Percentiles rank a stretch among this genome's conserved stretches.
Evolutionary conservation across 2,888 invertebrate genomes (phyloP).

Genomic region (Nomada fabriciana): DNA sequence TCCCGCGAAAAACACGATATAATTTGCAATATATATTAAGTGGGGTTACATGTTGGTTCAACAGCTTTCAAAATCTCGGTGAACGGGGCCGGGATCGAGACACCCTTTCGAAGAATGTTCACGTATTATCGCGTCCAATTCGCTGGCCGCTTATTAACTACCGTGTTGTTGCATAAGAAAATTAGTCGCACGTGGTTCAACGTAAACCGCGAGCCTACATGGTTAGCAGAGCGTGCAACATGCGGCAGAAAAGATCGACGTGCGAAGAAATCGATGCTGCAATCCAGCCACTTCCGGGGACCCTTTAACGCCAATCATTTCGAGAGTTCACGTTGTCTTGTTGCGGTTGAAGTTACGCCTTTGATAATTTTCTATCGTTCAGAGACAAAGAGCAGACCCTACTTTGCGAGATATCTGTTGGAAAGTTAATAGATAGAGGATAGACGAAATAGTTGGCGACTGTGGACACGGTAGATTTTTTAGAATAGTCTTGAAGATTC

Average conservation of each 20-base stretch:
- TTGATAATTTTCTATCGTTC: too few relatives aligned
- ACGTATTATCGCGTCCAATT: constrained; percentile 10
- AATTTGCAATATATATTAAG: neutral
- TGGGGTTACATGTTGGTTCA: neutral
- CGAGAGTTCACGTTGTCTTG: neutral
- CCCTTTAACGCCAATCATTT: neutral
- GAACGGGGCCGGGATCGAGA: neutral
- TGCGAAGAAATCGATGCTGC: constrained; percentile 12
- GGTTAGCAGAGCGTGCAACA: constrained; percentile 63
- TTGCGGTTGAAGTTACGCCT: neutral
- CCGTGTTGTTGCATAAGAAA: constrained; percentile 61
- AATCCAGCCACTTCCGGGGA: constrained; percentile 27
- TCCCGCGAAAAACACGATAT: neutral
- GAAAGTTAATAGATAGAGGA: too few relatives aligned
- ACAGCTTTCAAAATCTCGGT: constrained; percentile 14
- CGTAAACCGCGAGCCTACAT: constrained; percentile 56
- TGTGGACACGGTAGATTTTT: neutral
- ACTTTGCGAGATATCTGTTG: too few relatives aligned
- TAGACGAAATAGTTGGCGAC: too few relatives aligned
- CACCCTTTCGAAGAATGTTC: neutral
- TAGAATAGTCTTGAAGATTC: neutral
- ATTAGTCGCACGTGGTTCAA: constrained; percentile 56
- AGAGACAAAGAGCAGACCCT: too few relatives aligned
- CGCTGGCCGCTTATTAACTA: constrained; percentile 1
- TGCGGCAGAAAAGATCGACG: constrained; percentile 40